Base-by-base conservation (phyloP, 2,888 invertebrate genomes). In the Nymphalis urticae region DNA sequence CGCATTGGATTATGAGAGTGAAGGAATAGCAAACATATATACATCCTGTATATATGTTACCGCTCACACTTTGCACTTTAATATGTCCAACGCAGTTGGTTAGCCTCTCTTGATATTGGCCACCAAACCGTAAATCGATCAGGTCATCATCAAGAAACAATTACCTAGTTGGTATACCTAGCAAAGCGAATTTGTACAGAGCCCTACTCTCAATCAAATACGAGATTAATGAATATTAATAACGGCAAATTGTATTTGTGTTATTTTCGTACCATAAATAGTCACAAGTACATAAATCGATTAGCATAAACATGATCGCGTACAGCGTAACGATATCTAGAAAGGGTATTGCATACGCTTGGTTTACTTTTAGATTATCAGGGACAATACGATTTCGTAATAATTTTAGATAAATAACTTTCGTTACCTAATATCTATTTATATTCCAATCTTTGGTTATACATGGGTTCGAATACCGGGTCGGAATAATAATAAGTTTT, bases 271-370 rank as follows among this genome's bases (percentile, higher is more conserved):
- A 53, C 3, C 53, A 17, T 53, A 53, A 53, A 53, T 53, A 53
- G 24, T 0, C 24, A 53, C 53, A 24, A 24, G 53, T 24, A 53
- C 53, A 53, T 24, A 17, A 53, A 17, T 17, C 6, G 53, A 53
- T 53, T 53, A 53, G 21, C 53, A 53, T 53, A 53, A 53, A 53
- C 53, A 53, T 16, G 53, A 53, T 53, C 24, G 42, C 13, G 53
- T 24, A 27, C 21, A 21, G 10, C 24, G 51, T 53, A 24, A 53
- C 53, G 24, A 24, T 27, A 16, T 53, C 51, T 19, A 21, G 19
- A n/a, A 16, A 21, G 53, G 53, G 24, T 53, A 16, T 27, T 27
- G 24, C 53, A 16, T 53, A 53, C 27, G 53, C 53, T 53, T 16
- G 24, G 24, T 16, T 53, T 24, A 24, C 24, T 24, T 53, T 24